These are phyloP conservation scores for Epinotia nisella DNA, from an alignment of 2,888 invertebrate genomes.

Conservation along the genomic window DNA sequence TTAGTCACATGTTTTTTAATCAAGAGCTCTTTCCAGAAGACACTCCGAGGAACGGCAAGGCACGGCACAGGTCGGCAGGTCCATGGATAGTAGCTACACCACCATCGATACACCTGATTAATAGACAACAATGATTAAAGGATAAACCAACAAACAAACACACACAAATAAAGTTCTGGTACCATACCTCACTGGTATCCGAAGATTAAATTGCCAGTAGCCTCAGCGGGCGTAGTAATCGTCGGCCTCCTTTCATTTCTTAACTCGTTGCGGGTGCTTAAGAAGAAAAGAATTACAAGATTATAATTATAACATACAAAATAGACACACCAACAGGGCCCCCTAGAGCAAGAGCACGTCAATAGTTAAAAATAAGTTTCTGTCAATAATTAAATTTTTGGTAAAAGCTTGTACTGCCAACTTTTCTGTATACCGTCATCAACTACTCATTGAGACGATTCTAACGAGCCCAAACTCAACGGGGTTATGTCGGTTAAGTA, in stretches of 20 bases:
- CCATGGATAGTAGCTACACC: background rate
- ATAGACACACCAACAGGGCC: background rate
- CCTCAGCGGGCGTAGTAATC: background rate
- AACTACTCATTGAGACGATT: too few relatives aligned
- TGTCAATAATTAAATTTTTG: too few relatives aligned
- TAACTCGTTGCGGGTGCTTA: background rate
- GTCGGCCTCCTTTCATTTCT: background rate
- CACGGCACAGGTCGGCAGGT: background rate
- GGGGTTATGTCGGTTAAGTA: too few relatives aligned
- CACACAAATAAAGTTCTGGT: background rate
- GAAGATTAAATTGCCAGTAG: background rate
- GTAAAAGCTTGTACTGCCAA: too few relatives aligned
- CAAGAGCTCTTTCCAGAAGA: background rate
- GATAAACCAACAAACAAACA: too few relatives aligned
- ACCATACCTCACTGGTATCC: background rate
- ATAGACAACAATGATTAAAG: background rate
- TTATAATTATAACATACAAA: background rate
- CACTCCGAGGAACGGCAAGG: background rate
- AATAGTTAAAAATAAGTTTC: too few relatives aligned
- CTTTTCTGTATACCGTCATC: too few relatives aligned
- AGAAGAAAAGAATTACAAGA: background rate
- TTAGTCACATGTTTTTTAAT: background rate
- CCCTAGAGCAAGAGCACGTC: background rate
- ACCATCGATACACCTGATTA: background rate
- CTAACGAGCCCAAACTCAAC: too few relatives aligned